Evolutionary conservation across 2,797 vertebrate species (phyloP).

Genomic region (Helicolenus hilgendorfi): DNA sequence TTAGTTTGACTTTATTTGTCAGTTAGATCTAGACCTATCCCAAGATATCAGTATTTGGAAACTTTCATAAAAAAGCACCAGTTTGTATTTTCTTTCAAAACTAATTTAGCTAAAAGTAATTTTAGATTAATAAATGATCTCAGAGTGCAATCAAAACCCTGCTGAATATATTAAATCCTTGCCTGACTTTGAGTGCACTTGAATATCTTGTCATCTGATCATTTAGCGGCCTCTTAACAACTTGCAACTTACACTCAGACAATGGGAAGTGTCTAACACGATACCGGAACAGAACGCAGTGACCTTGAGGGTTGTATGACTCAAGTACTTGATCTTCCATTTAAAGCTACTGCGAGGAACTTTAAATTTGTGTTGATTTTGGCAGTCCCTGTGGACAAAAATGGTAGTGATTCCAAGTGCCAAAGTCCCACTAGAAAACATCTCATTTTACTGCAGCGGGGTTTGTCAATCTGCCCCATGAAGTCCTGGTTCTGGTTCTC

Average conservation of each 20-base stretch:
- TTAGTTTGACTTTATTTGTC: background rate
- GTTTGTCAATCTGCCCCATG: background rate
- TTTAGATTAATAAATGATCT: background rate
- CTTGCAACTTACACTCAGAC: background rate
- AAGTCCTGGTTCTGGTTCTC: background rate
- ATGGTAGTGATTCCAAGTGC: background rate
- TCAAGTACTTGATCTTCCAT: background rate
- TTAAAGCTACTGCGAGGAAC: background rate
- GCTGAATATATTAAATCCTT: background rate
- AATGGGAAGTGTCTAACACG: background rate
- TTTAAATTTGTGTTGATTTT: background rate
- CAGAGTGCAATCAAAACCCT: background rate
- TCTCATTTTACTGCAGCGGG: no score
- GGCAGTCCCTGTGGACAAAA: background rate
- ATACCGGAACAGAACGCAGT: background rate
- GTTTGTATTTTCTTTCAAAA: background rate
- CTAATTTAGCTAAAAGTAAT: background rate
- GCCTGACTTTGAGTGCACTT: background rate
- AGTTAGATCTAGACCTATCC: background rate
- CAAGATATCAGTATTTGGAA: background rate
- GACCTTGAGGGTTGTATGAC: constrained; percentile 6
- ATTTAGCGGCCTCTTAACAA: background rate
- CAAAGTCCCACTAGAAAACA: background rate
- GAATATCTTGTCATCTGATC: constrained; percentile 23
- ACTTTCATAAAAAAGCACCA: background rate